phyloP scores from a whole-genome alignment of 2,113 vertebrate genomes.

The Uria aalge region DNA sequence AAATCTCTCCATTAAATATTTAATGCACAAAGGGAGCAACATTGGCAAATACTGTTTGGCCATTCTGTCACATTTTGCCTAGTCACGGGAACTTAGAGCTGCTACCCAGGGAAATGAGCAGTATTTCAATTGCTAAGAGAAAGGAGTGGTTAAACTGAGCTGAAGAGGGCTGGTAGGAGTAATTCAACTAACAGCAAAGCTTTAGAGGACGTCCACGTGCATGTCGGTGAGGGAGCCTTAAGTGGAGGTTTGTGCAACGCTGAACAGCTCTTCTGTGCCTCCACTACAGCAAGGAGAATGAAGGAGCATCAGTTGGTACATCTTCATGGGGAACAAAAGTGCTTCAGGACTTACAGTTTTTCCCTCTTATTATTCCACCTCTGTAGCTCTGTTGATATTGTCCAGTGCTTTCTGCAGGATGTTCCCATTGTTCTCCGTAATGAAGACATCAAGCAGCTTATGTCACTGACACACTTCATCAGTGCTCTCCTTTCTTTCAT shows the following conservation, averaged over 20 bases:
- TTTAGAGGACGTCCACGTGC: fast-evolving
- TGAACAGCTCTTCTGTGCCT: neutral
- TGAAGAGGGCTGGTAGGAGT: neutral
- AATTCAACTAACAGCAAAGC: neutral
- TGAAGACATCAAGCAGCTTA: neutral
- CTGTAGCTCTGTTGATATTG: neutral
- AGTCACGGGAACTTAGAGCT: neutral
- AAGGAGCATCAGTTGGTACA: neutral
- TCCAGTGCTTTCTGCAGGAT: neutral
- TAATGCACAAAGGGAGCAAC: neutral
- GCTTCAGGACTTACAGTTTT: neutral
- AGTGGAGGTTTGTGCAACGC: neutral
- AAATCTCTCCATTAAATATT: conserved; percentile 10
- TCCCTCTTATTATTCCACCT: neutral
- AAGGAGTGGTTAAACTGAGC: neutral
- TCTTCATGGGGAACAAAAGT: neutral
- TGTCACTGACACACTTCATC: neutral
- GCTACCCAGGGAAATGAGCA: neutral
- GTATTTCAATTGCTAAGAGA: neutral
- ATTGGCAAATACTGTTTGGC: neutral
- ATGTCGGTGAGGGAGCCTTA: fast-evolving
- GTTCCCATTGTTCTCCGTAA: neutral
- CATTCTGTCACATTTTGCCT: conserved; percentile 7
- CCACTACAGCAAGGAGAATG: neutral
- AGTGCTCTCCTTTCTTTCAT: neutral